phyloP scores from a whole-genome alignment of 1,140 invertebrate species.

The Pseudomyrmex dendroicus region DNA sequence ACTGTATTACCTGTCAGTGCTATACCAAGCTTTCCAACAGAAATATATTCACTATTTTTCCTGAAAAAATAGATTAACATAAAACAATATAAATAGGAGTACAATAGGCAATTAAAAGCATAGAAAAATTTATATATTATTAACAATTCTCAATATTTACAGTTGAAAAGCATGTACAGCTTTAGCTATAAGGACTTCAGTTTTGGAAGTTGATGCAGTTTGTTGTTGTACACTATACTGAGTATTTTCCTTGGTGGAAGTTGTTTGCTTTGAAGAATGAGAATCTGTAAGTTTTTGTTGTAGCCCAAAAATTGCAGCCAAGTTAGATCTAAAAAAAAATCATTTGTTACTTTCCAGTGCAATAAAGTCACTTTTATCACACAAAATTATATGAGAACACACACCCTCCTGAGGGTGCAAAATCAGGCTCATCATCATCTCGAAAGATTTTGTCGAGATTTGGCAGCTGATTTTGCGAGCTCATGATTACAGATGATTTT shows the following conservation, averaged over 20 bases:
- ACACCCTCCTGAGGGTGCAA: slow-evolving; percentile 75
- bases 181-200: slow-evolving; percentile 80
- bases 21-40: slow-evolving; percentile 80
- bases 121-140: background rate
- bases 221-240: slow-evolving; percentile 62
- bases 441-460: slow-evolving; percentile 78
- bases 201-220: slow-evolving; percentile 68
- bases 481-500: slow-evolving; percentile 65
- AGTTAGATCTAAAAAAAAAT: slow-evolving; percentile 74
- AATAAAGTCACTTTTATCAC: background rate
- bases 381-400: slow-evolving; percentile 34
- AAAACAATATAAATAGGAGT: too few species aligned
- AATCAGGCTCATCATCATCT: slow-evolving; percentile 77
- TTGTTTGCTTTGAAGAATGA: slow-evolving; percentile 37
- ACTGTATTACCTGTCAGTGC: slow-evolving; percentile 78
- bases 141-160: slow-evolving; percentile 61
- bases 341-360: background rate
- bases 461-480: slow-evolving; percentile 69
- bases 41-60: slow-evolving; percentile 77
- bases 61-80: slow-evolving; percentile 65
- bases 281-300: slow-evolving; percentile 57
- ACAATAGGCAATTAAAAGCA: background rate
- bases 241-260: slow-evolving; percentile 51
- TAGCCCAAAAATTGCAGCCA: slow-evolving; percentile 77
- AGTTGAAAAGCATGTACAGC: slow-evolving; percentile 79